These are phyloP conservation scores for Abrostola tripartita DNA, from an alignment of 2,888 invertebrate species.

Conservation along the genomic window DNA sequence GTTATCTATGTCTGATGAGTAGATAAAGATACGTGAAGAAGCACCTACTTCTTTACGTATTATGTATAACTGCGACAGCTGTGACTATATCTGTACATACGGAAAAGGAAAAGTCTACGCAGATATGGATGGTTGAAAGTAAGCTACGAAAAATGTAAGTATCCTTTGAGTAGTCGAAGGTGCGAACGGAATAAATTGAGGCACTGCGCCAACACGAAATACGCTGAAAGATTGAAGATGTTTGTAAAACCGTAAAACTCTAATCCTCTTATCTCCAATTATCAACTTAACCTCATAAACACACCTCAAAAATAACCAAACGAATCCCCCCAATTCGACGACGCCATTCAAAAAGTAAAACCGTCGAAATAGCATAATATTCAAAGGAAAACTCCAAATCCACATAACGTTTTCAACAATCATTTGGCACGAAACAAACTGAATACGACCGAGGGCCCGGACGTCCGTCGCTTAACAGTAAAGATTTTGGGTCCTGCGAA, in stretches of 20 bases:
- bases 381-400: constrained; percentile 45
- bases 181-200: no score
- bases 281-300: constrained; percentile 8
- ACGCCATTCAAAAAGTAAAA: constrained; percentile 26
- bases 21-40: no score
- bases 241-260: no score
- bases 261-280: not conserved
- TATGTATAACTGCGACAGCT: no score
- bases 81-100: no score
- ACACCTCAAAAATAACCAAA: constrained; percentile 15
- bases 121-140: no score
- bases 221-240: no score
- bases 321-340: constrained; percentile 17
- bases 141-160: no score
- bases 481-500: constrained; percentile 27
- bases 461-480: constrained; percentile 54
- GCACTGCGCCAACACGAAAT: no score
- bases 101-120: no score
- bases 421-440: constrained; percentile 42
- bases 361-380: constrained; percentile 41
- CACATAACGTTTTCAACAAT: constrained; percentile 44
- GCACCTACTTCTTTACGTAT: no score
- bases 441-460: constrained; percentile 44
- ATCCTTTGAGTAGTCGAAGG: no score
- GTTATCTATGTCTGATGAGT: not conserved